A percentile compares a stretch with the other conserved stretches of the same genome.
phyloP scores from a whole-genome alignment of 1,140 invertebrate genomes.

The Riptortus pedestris region DNA sequence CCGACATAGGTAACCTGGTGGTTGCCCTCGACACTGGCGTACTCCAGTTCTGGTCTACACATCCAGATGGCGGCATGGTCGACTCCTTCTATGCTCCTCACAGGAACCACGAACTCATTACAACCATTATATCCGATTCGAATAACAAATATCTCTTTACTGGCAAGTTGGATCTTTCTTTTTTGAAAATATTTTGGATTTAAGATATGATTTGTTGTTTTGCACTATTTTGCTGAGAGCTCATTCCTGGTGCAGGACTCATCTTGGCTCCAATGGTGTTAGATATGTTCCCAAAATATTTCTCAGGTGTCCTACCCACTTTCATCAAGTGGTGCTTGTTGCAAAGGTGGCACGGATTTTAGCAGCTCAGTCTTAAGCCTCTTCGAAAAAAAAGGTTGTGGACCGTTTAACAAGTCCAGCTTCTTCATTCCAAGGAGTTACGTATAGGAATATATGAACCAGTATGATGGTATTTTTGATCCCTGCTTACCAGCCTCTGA shows the following conservation, averaged over 20 bases:
- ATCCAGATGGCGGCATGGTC: constrained; percentile 52
- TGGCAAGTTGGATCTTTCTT: constrained; percentile 36
- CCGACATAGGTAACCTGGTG: constrained; percentile 49
- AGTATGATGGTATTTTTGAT: too few relatives aligned
- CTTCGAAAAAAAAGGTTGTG: too few relatives aligned
- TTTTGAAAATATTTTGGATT: background rate
- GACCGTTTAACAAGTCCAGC: too few relatives aligned
- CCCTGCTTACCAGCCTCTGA: too few relatives aligned
- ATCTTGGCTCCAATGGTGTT: background rate
- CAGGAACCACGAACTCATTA: constrained; percentile 51
- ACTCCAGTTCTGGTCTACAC: constrained; percentile 61
- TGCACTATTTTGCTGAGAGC: background rate
- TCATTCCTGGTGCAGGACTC: background rate
- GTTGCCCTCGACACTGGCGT: constrained; percentile 53
- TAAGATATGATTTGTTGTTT: background rate
- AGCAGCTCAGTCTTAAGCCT: too few relatives aligned
- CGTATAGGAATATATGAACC: too few relatives aligned
- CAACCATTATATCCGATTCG: constrained; percentile 49
- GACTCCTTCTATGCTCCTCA: constrained; percentile 52
- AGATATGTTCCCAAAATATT: too few relatives aligned
- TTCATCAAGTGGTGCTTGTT: too few relatives aligned
- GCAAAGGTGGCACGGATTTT: too few relatives aligned
- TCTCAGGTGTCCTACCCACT: too few relatives aligned
- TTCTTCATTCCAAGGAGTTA: too few relatives aligned
- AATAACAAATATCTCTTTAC: constrained; percentile 55